Conservation (phyloP, 2,113 vertebrate genomes). For the Poeciliopsis turrubarensis region DNA sequence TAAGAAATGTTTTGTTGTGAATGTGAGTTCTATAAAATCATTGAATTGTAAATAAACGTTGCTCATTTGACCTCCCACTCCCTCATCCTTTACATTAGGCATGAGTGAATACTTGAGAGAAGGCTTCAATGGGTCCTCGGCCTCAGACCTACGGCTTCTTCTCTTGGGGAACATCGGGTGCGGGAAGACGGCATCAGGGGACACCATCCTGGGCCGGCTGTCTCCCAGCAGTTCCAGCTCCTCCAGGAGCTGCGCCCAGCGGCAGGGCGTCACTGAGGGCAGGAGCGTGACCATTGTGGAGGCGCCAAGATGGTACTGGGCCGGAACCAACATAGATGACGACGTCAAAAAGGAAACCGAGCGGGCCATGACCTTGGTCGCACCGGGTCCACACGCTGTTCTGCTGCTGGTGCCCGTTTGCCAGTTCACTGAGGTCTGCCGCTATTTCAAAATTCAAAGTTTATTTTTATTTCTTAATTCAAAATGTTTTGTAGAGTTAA, state of each 20-base stretch:
- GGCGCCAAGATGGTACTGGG: constrained; percentile 82
- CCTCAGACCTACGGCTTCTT: constrained; percentile 68
- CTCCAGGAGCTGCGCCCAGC: constrained; percentile 58
- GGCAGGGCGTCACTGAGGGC: constrained; percentile 58
- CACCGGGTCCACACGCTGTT: constrained; percentile 73
- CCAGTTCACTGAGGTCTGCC: constrained; percentile 79
- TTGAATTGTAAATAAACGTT: not conserved
- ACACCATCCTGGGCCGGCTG: constrained; percentile 73
- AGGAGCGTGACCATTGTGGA: constrained; percentile 72
- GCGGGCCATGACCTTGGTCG: constrained; percentile 48
- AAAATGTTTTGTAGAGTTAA: not conserved
- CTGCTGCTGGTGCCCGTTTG: constrained; percentile 78
- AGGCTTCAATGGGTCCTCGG: not conserved
- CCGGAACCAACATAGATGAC: constrained; percentile 63
- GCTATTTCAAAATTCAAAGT: not conserved
- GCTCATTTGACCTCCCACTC: not conserved
- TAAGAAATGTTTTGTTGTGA: no score
- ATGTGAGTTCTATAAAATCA: not conserved
- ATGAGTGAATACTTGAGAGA: constrained; percentile 52
- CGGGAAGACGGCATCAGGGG: constrained; percentile 77
- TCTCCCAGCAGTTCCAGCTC: not conserved
- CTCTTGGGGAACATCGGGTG: constrained; percentile 80
- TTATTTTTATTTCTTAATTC: not conserved
- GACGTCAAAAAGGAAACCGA: constrained; percentile 67
- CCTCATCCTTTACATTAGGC: constrained; percentile 32